These are phyloP conservation scores for Cylas formicarius DNA, from an alignment of 1,140 invertebrate genomes.

Conservation along the genomic window DNA sequence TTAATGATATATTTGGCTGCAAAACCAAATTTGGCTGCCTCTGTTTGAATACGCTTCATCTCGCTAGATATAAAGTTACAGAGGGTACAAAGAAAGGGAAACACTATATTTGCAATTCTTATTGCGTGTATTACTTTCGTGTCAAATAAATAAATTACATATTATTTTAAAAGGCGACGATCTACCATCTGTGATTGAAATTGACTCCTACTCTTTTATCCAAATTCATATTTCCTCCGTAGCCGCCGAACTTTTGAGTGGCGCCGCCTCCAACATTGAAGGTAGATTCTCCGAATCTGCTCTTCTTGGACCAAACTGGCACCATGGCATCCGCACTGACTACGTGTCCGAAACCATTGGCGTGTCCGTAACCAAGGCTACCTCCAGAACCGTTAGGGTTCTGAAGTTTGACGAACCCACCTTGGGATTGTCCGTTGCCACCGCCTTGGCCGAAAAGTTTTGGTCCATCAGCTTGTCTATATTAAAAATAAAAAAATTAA, in stretches of 20 bases:
- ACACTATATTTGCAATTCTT: no score
- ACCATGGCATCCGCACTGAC: conserved; percentile 13
- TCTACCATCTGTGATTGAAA: conserved; percentile 15
- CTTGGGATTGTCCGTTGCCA: background rate
- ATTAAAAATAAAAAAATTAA: no score
- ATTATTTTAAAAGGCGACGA: no score
- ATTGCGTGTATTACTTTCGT: no score
- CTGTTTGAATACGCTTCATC: no score
- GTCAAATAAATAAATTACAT: no score
- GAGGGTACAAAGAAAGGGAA: no score
- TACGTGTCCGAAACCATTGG: conserved; percentile 8
- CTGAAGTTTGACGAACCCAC: background rate
- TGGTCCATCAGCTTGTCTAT: no score
- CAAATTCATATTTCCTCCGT: conserved; percentile 1
- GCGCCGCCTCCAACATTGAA: conserved; percentile 15
- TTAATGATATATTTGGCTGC: no score
- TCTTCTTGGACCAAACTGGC: conserved; percentile 12
- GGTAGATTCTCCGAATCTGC: conserved; percentile 1
- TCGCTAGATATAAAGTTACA: no score
- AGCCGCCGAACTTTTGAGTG: conserved; percentile 9
- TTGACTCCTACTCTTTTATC: conserved; percentile 13
- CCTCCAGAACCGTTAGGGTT: conserved; percentile 14
- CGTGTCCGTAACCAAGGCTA: conserved; percentile 4
- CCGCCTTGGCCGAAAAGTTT: conserved; percentile 11
- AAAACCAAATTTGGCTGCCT: no score